Evolutionary conservation across 1,140 invertebrate species (phyloP), one percentile per base, ranked within the genome.

Genomic region (Calosoma granatense): DNA sequence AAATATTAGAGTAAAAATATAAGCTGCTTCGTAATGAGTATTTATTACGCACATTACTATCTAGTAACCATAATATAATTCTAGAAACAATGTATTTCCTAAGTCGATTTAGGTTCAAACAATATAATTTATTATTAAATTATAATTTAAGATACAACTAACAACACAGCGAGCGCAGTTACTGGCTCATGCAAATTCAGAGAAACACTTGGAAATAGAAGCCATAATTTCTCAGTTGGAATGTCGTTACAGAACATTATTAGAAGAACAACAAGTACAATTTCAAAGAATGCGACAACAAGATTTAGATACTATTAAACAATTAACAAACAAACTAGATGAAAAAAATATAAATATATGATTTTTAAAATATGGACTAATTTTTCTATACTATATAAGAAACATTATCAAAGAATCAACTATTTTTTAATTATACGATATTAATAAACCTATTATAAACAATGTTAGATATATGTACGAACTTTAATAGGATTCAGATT

Each of bases 261-360:
- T 55, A 30, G 30, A 23, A 20, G 30, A 55, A 15, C 54, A 55
- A 41, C 54, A 55, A 20, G 1, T 9, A 20, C 23, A 55, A 55
- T 22, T 20, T 2, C 19, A 14, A 1, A 6, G 22, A 20, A 26
- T n/a, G 2, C 20, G 23, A 14, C 22, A 26, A 20, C 12, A 21
- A 1, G 9, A 55, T 41, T 26, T 23, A 41, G 39, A 55, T 12
- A 55, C 20, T 4, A 55, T 55, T n/a, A 41, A 20, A 20, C 20
- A 55, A 20, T 55, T 55, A 41, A 30, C 11, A 15, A 30, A 55
- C 14, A 21, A 36, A 20, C 20, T 55, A n/a, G 23, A 30, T 9
- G 15, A 6, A 54, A 54, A n/a, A 54, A 54, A 22, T 54, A 12
- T n/a, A 54, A n/a, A n/a, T 54, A 1, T 22, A 52, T n/a, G n/a